Conservation (phyloP, 2,797 vertebrate genomes). For the Tinamus major region DNA sequence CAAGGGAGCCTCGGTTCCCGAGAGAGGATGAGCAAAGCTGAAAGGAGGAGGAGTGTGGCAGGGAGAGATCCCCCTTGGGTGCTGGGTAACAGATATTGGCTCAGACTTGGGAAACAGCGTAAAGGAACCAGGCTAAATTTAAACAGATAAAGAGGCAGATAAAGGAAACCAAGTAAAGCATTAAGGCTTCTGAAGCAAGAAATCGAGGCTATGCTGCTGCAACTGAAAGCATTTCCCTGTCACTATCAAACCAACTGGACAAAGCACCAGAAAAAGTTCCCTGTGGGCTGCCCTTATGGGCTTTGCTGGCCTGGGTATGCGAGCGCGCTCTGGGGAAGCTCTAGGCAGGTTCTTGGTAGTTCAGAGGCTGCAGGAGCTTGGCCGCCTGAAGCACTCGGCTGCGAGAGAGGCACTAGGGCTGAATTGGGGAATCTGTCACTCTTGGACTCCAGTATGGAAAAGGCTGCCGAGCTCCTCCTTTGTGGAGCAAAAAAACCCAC, state of each 20-base stretch:
- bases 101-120: conserved; percentile 38
- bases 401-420: neutral
- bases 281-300: conserved; percentile 30
- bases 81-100: conserved; percentile 68
- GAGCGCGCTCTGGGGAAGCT: neutral
- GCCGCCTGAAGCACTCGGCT: conserved; percentile 16
- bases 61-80: conserved; percentile 54
- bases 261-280: conserved; percentile 25
- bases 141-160: conserved; percentile 70
- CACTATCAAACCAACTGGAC: conserved; percentile 76
- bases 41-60: conserved; percentile 49
- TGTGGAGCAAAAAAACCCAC: neutral
- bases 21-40: conserved; percentile 36
- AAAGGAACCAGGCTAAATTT: conserved; percentile 69
- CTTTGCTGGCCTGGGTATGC: neutral
- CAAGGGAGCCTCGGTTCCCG: conserved; percentile 35
- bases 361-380: neutral
- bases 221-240: neutral
- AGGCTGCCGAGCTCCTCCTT: neutral
- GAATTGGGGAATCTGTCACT: conserved; percentile 45
- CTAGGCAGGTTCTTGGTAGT: conserved; percentile 8
- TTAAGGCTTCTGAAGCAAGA: conserved; percentile 62
- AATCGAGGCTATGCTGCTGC: neutral
- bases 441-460: neutral
- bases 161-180: conserved; percentile 57